Evolutionary conservation across 2,888 invertebrate genomes (phyloP).

Genomic region (Hyppa rectilinea): DNA sequence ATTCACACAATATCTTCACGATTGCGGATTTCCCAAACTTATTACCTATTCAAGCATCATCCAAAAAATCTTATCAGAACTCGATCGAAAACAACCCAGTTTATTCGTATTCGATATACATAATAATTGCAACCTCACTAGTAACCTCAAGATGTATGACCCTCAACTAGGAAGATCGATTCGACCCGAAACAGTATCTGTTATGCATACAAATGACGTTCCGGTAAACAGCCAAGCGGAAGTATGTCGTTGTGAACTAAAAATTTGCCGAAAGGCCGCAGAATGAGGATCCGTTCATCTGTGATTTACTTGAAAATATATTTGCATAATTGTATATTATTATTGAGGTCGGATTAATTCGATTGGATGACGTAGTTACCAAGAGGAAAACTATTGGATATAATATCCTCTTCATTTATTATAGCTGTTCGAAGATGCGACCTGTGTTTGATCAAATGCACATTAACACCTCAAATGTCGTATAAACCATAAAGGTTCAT

Average conservation of each 20-base stretch:
- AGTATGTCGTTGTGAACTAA: constrained; percentile 44
- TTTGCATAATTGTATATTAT: constrained; percentile 41
- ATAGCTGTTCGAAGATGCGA: background rate
- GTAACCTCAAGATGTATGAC: constrained; percentile 61
- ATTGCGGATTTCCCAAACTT: background rate
- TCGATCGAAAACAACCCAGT: constrained; percentile 29
- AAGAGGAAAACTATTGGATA: constrained; percentile 8
- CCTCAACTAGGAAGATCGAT: constrained; percentile 65
- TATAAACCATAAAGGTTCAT: no score
- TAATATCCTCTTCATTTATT: constrained; percentile 1
- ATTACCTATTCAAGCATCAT: constrained; percentile 14
- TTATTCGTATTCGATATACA: constrained; percentile 53
- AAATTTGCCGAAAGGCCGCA: constrained; percentile 61
- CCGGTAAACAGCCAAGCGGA: constrained; percentile 64
- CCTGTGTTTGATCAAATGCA: background rate
- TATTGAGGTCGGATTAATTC: constrained; percentile 35
- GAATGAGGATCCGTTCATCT: constrained; percentile 43
- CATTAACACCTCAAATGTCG: no score
- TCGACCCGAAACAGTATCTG: constrained; percentile 61
- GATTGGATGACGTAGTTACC: constrained; percentile 10
- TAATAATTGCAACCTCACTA: constrained; percentile 57
- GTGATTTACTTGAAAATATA: constrained; percentile 54
- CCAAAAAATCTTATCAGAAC: constrained; percentile 15
- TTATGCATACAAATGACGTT: constrained; percentile 64
- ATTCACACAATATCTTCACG: background rate